phyloP scores from a whole-genome alignment of 1,140 invertebrate species.

The Lordiphosa collinella region DNA sequence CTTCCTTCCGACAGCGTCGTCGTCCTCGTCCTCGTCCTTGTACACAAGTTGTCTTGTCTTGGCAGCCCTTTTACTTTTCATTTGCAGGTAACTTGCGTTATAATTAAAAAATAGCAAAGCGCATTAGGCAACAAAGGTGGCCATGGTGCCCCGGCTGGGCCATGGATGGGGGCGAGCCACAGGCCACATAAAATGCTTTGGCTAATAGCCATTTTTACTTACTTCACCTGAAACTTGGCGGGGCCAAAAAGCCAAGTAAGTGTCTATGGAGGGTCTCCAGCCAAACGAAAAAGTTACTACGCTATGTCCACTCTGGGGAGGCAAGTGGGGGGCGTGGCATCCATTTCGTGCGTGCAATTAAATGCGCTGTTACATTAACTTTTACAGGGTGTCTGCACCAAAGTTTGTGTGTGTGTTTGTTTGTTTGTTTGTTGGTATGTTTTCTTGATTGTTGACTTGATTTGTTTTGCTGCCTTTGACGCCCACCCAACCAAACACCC shows the following conservation, averaged over 20 bases:
- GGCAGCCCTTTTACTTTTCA: slow-evolving; percentile 76
- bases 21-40: slow-evolving; percentile 14
- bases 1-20: slow-evolving; percentile 36
- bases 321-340: slow-evolving; percentile 16
- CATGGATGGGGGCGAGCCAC: slow-evolving; percentile 44
- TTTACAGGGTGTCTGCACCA: slow-evolving; percentile 68
- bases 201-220: slow-evolving; percentile 77
- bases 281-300: slow-evolving; percentile 45
- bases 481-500: slow-evolving; percentile 21
- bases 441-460: slow-evolving; percentile 78
- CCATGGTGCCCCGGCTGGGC: slow-evolving; percentile 9
- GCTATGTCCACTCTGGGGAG: slow-evolving; percentile 45
- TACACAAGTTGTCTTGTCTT: slow-evolving; percentile 39
- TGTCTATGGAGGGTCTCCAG: slow-evolving; percentile 10
- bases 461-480: slow-evolving; percentile 74
- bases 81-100: slow-evolving; percentile 74
- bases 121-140: slow-evolving; percentile 72
- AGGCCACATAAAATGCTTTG: slow-evolving; percentile 74
- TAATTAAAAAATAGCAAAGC: slow-evolving; percentile 77
- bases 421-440: slow-evolving; percentile 41
- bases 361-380: slow-evolving; percentile 76
- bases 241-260: slow-evolving; percentile 74
- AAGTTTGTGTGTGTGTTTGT: slow-evolving; percentile 35
- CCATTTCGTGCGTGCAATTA: slow-evolving; percentile 73
- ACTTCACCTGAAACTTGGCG: slow-evolving; percentile 53